phyloP scores from a whole-genome alignment of 2,888 invertebrate species.

The Mythimna ferrago region DNA sequence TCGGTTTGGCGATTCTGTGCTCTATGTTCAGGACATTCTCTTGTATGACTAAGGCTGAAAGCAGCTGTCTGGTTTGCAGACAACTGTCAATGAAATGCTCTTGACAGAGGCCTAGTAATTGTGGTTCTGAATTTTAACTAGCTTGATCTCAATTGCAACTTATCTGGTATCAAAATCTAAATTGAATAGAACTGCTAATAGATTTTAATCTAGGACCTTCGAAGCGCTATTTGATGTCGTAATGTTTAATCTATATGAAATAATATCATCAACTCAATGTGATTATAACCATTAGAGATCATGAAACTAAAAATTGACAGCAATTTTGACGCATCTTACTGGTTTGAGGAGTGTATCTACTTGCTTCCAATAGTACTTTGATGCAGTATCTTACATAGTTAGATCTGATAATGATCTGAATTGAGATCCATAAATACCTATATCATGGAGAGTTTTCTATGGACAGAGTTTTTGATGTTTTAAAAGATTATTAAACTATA shows the following conservation, averaged over 20 bases:
- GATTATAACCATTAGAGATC: no score
- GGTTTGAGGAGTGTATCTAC: no score
- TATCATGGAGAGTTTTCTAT: no score
- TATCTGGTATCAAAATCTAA: conserved; percentile 42
- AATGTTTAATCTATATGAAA: neutral
- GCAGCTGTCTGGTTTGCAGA: conserved; percentile 41
- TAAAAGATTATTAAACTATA: no score
- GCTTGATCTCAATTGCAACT: conserved; percentile 25
- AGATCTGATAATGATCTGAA: no score
- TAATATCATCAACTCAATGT: neutral
- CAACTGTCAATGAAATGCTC: conserved; percentile 55
- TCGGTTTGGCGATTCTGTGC: neutral
- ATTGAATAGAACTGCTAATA: conserved; percentile 27
- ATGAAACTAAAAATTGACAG: no score
- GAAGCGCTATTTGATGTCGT: neutral
- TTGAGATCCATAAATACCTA: no score
- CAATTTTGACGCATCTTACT: no score
- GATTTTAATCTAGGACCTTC: conserved; percentile 8
- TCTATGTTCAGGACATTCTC: conserved; percentile 42
- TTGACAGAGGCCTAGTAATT: conserved; percentile 53
- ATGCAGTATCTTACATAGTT: no score
- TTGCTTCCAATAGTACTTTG: no score
- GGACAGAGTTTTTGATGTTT: no score
- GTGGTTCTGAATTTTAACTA: conserved; percentile 43
- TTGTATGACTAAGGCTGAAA: conserved; percentile 60